phyloP scores from a whole-genome alignment of 2,888 invertebrate species.

The Drosophila acutilabella region DNA sequence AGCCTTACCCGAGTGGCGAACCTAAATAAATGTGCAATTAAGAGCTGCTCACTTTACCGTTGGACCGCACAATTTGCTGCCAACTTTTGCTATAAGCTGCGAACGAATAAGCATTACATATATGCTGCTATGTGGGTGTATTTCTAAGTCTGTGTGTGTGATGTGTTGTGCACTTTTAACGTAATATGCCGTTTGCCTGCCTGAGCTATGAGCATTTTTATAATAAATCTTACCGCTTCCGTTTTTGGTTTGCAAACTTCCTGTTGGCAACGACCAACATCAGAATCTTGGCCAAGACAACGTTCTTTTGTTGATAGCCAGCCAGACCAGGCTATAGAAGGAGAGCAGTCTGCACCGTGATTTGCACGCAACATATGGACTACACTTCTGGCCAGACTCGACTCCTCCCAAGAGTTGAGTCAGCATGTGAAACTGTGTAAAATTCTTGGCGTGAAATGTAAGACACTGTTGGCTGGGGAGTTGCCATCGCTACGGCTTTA shows the following conservation, averaged over 20 bases:
- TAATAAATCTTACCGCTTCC: slow-evolving; percentile 81
- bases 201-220: slow-evolving; percentile 80
- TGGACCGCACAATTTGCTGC: slow-evolving; percentile 80
- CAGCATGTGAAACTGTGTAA: slow-evolving; percentile 39
- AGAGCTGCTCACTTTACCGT: slow-evolving; percentile 81
- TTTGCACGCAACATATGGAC: slow-evolving; percentile 81
- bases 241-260: slow-evolving; percentile 81
- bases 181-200: slow-evolving; percentile 77
- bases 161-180: slow-evolving; percentile 71
- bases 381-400: slow-evolving; percentile 6
- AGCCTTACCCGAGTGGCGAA: slow-evolving; percentile 62
- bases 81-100: slow-evolving; percentile 60
- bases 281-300: slow-evolving; percentile 62
- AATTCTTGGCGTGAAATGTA: slow-evolving; percentile 53
- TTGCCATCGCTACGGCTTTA: slow-evolving; percentile 44
- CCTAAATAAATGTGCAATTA: slow-evolving; percentile 84
- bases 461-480: slow-evolving; percentile 36
- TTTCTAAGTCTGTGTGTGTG: slow-evolving; percentile 18
- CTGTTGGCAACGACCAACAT: slow-evolving; percentile 68
- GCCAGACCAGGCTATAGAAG: slow-evolving; percentile 28
- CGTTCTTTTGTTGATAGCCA: slow-evolving; percentile 39
- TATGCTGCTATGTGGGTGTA: slow-evolving; percentile 10
- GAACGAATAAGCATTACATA: slow-evolving; percentile 34
- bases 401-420: slow-evolving; percentile 33
- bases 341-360: slow-evolving; percentile 56